phyloP scores from a whole-genome alignment of 2,113 vertebrate species.

The Cololabis saira region DNA sequence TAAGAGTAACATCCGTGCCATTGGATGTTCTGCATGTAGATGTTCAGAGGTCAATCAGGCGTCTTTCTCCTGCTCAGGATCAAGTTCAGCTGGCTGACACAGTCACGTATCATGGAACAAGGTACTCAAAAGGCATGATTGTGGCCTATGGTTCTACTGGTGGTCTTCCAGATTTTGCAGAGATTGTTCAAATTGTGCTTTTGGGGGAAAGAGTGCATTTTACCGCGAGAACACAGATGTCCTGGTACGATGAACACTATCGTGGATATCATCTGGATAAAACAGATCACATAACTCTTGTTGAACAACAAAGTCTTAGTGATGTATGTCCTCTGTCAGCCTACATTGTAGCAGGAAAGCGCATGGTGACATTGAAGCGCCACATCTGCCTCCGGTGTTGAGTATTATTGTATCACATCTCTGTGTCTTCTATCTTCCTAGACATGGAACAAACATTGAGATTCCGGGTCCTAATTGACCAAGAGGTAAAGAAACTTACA shows the following conservation, averaged over 20 bases:
- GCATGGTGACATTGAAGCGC: too few relatives aligned
- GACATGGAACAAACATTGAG: too few relatives aligned
- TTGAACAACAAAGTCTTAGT: too few relatives aligned
- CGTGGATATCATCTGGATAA: neutral
- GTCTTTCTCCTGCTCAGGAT: neutral
- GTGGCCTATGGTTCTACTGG: slow-evolving; percentile 1
- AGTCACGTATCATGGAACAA: neutral
- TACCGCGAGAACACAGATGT: neutral
- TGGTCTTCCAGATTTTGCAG: slow-evolving; percentile 2
- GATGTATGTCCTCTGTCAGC: too few relatives aligned
- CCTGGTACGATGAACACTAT: slow-evolving; percentile 7
- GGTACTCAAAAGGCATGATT: neutral
- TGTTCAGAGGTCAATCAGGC: neutral
- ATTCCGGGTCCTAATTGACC: too few relatives aligned
- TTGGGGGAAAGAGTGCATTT: neutral
- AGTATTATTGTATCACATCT: too few relatives aligned
- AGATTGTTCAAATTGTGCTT: slow-evolving; percentile 4
- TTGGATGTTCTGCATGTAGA: slow-evolving; percentile 3
- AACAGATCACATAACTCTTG: too few relatives aligned
- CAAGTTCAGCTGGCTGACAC: neutral
- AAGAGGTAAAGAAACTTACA: too few relatives aligned
- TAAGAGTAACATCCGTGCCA: slow-evolving; percentile 3
- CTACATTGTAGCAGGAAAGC: too few relatives aligned
- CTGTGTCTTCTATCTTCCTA: too few relatives aligned
- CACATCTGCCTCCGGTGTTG: too few relatives aligned